Evolutionary conservation across 2,113 vertebrate genomes (phyloP).

Genomic region (Heloderma charlesbogerti): DNA sequence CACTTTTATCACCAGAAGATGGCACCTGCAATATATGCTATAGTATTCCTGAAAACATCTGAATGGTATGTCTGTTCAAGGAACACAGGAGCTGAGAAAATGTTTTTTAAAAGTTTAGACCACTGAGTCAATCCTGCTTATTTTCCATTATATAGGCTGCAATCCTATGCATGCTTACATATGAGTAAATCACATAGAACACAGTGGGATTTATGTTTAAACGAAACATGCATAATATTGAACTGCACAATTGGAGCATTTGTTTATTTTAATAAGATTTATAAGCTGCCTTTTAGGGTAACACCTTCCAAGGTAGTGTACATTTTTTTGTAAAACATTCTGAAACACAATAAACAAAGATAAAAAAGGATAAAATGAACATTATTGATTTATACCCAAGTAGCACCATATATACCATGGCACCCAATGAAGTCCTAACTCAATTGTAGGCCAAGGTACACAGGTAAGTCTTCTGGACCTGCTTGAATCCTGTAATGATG

Average conservation of each 20-base stretch:
- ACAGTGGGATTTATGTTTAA: neutral
- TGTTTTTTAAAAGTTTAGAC: neutral
- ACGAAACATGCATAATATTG: neutral
- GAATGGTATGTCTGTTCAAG: conserved; percentile 36
- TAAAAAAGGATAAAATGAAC: too few relatives aligned
- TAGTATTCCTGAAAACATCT: conserved; percentile 36
- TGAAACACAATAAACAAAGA: too few relatives aligned
- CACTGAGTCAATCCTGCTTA: neutral
- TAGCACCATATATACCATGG: too few relatives aligned
- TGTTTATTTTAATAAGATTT: too few relatives aligned
- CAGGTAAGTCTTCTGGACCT: too few relatives aligned
- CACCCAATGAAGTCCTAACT: too few relatives aligned
- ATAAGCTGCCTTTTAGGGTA: too few relatives aligned
- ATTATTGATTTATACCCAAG: too few relatives aligned
- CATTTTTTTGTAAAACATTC: too few relatives aligned
- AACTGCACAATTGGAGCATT: neutral
- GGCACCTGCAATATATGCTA: conserved; percentile 69
- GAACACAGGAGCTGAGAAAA: neutral
- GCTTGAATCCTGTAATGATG: too few relatives aligned
- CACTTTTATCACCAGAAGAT: conserved; percentile 66
- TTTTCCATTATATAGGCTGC: neutral
- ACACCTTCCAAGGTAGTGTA: too few relatives aligned
- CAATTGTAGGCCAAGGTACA: too few relatives aligned
- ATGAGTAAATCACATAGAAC: neutral
- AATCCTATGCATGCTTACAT: neutral